Conservation (phyloP, 2,888 invertebrate species). For the Trimorus sp. region DNA sequence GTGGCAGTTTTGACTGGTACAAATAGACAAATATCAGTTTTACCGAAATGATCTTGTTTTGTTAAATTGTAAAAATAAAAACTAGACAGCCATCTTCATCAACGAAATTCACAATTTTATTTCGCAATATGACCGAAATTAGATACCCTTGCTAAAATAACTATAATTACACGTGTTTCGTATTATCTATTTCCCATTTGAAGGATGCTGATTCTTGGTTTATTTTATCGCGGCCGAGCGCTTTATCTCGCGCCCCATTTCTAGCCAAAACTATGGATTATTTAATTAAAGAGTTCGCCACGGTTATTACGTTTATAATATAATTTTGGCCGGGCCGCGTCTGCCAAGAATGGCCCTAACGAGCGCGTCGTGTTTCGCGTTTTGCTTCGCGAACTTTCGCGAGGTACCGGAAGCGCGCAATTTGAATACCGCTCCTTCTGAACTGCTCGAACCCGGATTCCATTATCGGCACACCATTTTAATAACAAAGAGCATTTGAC, state of each 20-base stretch:
- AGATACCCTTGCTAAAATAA: constrained; percentile 4
- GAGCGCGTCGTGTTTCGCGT: constrained; percentile 52
- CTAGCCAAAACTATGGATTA: constrained; percentile 55
- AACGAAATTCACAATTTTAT: too few relatives aligned
- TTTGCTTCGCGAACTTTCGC: constrained; percentile 58
- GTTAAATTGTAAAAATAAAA: too few relatives aligned
- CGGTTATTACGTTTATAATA: constrained; percentile 65
- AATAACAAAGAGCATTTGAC: constrained; percentile 39
- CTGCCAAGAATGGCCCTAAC: constrained; percentile 68
- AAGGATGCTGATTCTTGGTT: constrained; percentile 44
- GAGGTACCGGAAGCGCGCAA: constrained; percentile 32
- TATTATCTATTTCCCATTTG: constrained; percentile 42
- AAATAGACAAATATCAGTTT: too few relatives aligned
- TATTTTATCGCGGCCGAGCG: constrained; percentile 23
- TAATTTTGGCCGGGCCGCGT: constrained; percentile 64
- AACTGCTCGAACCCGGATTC: constrained; percentile 38
- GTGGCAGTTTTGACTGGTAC: too few relatives aligned
- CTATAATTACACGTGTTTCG: constrained; percentile 34
- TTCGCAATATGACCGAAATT: too few relatives aligned
- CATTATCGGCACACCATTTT: constrained; percentile 47
- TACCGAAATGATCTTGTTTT: too few relatives aligned
- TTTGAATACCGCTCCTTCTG: constrained; percentile 50
- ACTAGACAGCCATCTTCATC: too few relatives aligned
- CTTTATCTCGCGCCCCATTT: constrained; percentile 60
- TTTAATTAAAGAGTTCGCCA: constrained; percentile 65